Evolutionary conservation across 2,888 invertebrate species (phyloP).

Genomic region (Junonia oenone): DNA sequence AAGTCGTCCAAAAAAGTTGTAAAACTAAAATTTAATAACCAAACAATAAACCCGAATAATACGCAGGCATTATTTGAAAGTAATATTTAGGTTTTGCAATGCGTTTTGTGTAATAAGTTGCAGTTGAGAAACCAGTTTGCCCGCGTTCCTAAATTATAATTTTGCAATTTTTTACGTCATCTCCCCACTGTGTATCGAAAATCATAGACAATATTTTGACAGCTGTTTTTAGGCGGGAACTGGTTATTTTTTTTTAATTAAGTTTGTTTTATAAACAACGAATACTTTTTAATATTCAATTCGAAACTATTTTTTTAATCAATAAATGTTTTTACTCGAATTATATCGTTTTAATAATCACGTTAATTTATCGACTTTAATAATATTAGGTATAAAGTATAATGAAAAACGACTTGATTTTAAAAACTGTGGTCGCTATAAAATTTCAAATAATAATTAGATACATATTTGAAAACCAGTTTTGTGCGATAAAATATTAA

Average conservation of each 20-base stretch:
- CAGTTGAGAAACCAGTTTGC: conserved; percentile 18
- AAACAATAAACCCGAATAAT: conserved; percentile 1
- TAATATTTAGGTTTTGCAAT: conserved; percentile 18
- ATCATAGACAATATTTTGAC: background rate
- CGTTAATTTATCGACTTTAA: too few relatives aligned
- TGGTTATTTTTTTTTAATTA: background rate
- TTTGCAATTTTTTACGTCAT: background rate
- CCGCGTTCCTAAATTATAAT: conserved; percentile 10
- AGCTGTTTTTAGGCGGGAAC: background rate
- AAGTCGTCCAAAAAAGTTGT: background rate
- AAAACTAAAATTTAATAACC: background rate
- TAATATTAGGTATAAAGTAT: too few relatives aligned
- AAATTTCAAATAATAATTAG: background rate
- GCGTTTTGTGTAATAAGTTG: conserved; percentile 18
- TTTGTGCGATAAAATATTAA: background rate
- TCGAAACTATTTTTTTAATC: too few relatives aligned
- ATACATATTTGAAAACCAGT: background rate
- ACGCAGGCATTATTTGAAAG: conserved; percentile 12
- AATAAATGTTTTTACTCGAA: too few relatives aligned
- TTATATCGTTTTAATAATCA: too few relatives aligned
- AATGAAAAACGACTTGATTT: too few relatives aligned
- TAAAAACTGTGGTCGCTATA: too few relatives aligned
- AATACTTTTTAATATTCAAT: background rate
- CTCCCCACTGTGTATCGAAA: background rate
- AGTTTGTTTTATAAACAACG: background rate